A percentile compares a stretch with the other conserved stretches of the same genome.
These are phyloP conservation scores for Nyctibius grandis DNA, from an alignment of 2,797 vertebrate genomes.

Conservation along the genomic window DNA sequence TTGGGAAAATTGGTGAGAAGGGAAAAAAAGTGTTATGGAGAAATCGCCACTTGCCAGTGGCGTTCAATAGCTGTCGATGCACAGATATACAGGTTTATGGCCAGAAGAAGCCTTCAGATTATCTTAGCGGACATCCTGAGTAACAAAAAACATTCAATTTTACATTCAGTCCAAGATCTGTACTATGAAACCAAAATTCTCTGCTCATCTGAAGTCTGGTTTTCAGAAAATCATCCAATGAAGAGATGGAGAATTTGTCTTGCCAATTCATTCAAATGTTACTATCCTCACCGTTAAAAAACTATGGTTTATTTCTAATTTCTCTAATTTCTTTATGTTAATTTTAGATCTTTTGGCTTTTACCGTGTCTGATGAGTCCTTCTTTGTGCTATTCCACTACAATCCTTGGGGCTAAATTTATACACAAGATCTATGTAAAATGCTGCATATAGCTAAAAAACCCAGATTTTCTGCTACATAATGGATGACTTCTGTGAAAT, in stretches of 20 bases:
- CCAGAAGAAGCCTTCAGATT: background rate
- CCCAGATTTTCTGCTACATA: background rate
- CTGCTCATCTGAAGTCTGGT: background rate
- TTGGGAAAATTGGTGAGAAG: background rate
- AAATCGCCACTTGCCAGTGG: background rate
- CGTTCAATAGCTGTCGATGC: background rate
- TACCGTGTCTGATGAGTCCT: background rate
- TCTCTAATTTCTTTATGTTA: background rate
- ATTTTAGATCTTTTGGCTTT: background rate
- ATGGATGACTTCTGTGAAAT: background rate
- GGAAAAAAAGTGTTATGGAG: background rate
- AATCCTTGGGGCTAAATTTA: background rate
- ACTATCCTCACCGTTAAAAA: background rate
- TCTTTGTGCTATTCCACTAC: background rate
- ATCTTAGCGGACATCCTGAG: background rate
- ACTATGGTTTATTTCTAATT: background rate
- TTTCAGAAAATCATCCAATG: background rate
- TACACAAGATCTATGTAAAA: background rate
- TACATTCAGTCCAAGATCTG: background rate
- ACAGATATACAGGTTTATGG: background rate
- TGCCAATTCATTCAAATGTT: background rate
- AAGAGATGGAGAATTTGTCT: background rate
- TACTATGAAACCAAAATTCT: background rate
- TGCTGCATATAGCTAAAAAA: background rate
- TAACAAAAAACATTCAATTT: background rate